Conservation (phyloP, 2,113 vertebrate genomes). For the Psittacus erithacus region DNA sequence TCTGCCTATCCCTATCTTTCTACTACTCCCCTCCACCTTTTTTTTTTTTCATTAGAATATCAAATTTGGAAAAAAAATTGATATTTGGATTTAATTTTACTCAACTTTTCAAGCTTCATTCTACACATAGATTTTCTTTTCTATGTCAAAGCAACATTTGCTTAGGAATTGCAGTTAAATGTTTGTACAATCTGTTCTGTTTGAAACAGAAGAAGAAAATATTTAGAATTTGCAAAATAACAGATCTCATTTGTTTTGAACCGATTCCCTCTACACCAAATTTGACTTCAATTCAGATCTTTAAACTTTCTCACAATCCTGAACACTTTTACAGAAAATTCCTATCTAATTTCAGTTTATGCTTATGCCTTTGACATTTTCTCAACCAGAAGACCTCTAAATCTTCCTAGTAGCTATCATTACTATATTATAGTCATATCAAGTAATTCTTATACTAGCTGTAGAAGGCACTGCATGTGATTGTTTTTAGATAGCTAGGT, state of each 20-base stretch:
- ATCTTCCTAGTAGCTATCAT: neutral
- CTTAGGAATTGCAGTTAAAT: neutral
- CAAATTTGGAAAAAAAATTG: neutral
- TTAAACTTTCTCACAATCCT: neutral
- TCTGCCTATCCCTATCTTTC: neutral
- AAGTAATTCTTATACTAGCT: neutral
- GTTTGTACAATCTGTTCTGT: neutral
- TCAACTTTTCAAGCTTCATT: neutral
- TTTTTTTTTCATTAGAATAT: neutral
- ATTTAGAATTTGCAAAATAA: neutral
- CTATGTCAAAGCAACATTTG: neutral
- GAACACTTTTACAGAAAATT: neutral
- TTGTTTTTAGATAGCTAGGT: neutral
- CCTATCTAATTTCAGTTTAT: neutral
- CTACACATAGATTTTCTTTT: neutral
- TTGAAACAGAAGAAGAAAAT: neutral
- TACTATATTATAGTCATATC: neutral
- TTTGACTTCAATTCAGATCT: neutral
- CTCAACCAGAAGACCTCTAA: neutral
- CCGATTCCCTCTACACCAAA: neutral
- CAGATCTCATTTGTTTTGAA: neutral
- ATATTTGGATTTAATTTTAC: neutral
- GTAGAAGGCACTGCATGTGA: neutral
- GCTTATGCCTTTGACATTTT: neutral
- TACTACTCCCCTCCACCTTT: neutral